These are phyloP conservation scores for Nomada ruficornis DNA, from an alignment of 2,888 invertebrate species.

Conservation along the genomic window DNA sequence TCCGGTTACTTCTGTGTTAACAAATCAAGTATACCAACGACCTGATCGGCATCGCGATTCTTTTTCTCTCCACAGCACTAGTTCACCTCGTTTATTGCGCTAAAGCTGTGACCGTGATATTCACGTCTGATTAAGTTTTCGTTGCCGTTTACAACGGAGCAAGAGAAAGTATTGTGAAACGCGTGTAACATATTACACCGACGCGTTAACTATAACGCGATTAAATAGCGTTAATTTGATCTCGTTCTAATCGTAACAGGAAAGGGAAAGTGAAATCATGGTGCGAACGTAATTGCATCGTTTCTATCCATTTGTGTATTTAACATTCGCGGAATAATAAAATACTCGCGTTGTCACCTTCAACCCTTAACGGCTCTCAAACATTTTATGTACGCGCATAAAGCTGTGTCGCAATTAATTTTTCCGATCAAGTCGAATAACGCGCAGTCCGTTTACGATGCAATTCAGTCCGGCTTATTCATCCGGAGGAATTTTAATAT, in stretches of 20 bases:
- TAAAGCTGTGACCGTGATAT: conserved; percentile 59
- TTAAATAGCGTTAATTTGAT: conserved; percentile 31
- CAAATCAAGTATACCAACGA: conserved; percentile 44
- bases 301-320: neutral
- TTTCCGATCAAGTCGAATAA: neutral
- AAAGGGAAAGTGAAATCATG: neutral
- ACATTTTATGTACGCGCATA: neutral
- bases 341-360: conserved; percentile 2
- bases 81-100: conserved; percentile 55
- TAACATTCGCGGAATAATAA: neutral
- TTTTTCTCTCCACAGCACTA: conserved; percentile 44
- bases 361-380: conserved; percentile 24
- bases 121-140: conserved; percentile 58
- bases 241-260: conserved; percentile 3
- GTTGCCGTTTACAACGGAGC: conserved; percentile 19
- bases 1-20: conserved; percentile 23
- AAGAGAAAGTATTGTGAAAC: conserved; percentile 56
- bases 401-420: neutral
- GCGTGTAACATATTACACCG: conserved; percentile 20
- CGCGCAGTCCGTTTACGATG: neutral
- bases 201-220: conserved; percentile 21
- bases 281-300: conserved; percentile 20
- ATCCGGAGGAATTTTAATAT: neutral
- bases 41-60: conserved; percentile 26
- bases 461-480: neutral